Percentiles rank a stretch among this genome's conserved stretches.
Evolutionary conservation across 2,888 invertebrate species (phyloP).

Genomic region (Eustalomyia histrio): DNA sequence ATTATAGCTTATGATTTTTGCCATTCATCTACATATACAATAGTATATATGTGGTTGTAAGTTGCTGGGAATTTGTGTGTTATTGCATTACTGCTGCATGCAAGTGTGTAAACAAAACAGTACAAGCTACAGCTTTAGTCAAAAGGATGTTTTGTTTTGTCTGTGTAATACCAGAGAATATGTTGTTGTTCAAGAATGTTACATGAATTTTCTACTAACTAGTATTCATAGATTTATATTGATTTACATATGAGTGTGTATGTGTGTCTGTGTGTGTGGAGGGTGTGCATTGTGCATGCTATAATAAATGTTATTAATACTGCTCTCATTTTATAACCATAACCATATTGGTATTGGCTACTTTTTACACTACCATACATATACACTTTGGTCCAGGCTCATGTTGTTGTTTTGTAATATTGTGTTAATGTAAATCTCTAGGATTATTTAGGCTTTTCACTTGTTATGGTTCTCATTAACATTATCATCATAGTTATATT

Average conservation of each 20-base stretch:
- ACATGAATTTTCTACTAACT: not conserved
- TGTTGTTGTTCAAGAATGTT: not conserved
- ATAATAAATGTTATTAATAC: constrained; percentile 8
- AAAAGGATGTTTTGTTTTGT: not conserved
- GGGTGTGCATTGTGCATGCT: not conserved
- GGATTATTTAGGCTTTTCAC: constrained; percentile 48
- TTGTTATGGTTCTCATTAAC: constrained; percentile 30
- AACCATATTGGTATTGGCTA: constrained; percentile 25
- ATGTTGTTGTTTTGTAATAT: not conserved
- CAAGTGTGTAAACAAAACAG: not conserved
- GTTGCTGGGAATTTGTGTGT: not conserved
- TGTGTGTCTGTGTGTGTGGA: not conserved
- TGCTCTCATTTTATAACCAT: constrained; percentile 8
- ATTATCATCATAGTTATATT: constrained; percentile 18
- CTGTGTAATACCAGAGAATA: not conserved
- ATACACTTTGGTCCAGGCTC: not conserved
- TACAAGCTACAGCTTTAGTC: not conserved
- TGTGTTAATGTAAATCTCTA: constrained; percentile 24
- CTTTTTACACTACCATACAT: constrained; percentile 6
- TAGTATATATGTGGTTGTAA: not conserved
- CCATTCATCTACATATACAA: too few relatives aligned
- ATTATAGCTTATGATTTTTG: not conserved
- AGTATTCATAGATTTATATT: not conserved
- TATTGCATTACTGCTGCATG: not conserved
- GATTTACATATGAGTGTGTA: too few relatives aligned